Conservation (phyloP, 1,140 invertebrate species). For the Teleogryllus occipitalis region DNA sequence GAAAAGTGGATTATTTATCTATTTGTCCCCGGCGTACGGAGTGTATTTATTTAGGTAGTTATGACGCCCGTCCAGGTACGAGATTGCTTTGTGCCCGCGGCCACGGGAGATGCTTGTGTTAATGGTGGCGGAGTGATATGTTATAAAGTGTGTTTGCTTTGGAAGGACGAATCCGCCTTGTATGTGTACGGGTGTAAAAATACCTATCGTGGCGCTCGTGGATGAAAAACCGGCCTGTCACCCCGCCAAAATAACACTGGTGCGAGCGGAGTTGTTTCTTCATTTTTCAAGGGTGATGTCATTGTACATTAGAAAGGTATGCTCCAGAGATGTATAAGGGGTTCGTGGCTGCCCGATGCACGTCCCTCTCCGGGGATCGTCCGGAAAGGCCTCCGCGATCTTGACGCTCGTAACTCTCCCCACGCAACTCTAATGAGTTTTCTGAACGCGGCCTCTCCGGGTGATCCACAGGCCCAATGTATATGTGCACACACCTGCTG, state of each 20-base stretch:
- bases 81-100: too few relatives aligned
- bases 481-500: not conserved
- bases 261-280: not conserved
- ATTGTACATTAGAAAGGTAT: not conserved
- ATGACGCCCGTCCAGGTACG: too few relatives aligned
- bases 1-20: conserved; percentile 21
- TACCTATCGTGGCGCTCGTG: not conserved
- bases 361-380: not conserved
- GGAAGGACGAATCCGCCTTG: not conserved
- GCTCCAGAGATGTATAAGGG: not conserved
- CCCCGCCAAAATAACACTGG: not conserved
- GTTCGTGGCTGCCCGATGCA: not conserved
- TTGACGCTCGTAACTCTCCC: not conserved
- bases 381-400: not conserved
- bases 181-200: not conserved
- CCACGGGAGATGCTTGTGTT: not conserved
- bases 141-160: not conserved
- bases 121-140: not conserved
- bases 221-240: not conserved
- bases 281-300: not conserved
- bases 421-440: not conserved
- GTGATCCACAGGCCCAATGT: not conserved
- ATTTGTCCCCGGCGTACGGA: not conserved
- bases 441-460: not conserved
- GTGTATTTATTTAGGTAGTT: too few relatives aligned